Base-by-base conservation (phyloP, 2,797 vertebrate genomes). In the Balearica regulorum region DNA sequence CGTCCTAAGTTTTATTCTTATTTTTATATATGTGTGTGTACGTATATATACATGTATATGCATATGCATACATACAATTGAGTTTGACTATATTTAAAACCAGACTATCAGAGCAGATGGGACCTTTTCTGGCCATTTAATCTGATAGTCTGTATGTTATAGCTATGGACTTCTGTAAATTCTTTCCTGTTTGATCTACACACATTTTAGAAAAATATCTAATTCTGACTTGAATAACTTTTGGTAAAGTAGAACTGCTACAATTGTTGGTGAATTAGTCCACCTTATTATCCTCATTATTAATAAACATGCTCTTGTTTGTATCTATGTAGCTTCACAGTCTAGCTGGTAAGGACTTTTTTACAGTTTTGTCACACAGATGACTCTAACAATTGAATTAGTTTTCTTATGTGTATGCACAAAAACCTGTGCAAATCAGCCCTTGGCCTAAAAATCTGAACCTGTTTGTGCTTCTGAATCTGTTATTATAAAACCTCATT, bases 341-440 rank as follows among this genome's bases (percentile, higher is more conserved):
- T 33, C 21, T 7, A 55, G 68, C 48, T 93, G 26, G 25, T 66
- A 48, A 68, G 71, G 68, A 37, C 5, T 33, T 64, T 71, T 71
- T 61, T 43, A 55, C 33, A 85, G 33, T 70, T 82, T 33, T 75
- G 69, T 88, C 57, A 68, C 53, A 75, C 12, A 44, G 64, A 62
- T 80, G 65, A 61, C 14, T 24, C 29, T 69, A 90, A 83, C 16
- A 84, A 72, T 33, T 79, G 31, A 79, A 66, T 83, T 76, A 31
- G 7, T 55, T 57, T 79, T 73, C 60, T 11, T 11, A 4, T 0
- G 0, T 33, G 29, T 35, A 31, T 3, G 9, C 37, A 75, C 65
- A 83, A 44, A 78, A 64, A 10, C 28, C 85, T 61, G 64, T 35
- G n/a, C 14, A 39, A 88, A 86, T 49, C 76, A 77, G 76, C 16